These are phyloP conservation scores for Podilymbus podiceps DNA, from an alignment of 2,113 vertebrate genomes.

Conservation along the genomic window DNA sequence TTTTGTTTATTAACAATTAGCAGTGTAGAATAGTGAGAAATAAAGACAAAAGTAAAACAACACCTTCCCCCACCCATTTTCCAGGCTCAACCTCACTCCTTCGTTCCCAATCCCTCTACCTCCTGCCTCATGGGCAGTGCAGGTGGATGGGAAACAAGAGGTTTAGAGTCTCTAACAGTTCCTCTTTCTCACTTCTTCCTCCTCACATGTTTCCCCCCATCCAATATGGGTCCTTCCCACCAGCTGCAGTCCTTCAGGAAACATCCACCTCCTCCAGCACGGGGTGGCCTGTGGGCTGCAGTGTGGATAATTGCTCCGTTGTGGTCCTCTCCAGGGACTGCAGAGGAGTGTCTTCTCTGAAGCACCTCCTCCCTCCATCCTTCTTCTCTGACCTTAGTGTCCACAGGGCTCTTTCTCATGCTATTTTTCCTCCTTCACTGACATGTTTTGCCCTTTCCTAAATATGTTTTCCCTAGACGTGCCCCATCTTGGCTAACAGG, in stretches of 20 bases:
- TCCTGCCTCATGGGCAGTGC: fast-evolving
- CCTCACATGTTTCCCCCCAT: neutral
- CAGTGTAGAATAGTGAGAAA: neutral
- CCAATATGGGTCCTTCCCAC: neutral
- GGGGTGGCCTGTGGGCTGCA: neutral
- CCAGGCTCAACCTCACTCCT: neutral
- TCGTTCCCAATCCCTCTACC: neutral
- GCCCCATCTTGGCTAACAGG: too few species aligned
- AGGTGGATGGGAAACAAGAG: neutral
- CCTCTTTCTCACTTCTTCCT: neutral
- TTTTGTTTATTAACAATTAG: neutral
- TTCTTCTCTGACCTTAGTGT: neutral
- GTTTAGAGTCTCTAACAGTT: too few species aligned
- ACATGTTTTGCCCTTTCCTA: neutral
- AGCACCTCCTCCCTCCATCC: neutral
- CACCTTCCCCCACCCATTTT: neutral
- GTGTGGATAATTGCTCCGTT: neutral
- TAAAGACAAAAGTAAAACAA: neutral
- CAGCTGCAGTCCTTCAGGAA: neutral
- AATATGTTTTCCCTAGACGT: neutral
- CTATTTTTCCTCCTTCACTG: neutral
- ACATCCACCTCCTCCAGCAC: neutral
- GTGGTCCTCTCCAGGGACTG: neutral
- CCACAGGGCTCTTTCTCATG: neutral
- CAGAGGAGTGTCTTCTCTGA: neutral